phyloP scores from a whole-genome alignment of 2,797 vertebrate species.

The Pitangus sulphuratus region DNA sequence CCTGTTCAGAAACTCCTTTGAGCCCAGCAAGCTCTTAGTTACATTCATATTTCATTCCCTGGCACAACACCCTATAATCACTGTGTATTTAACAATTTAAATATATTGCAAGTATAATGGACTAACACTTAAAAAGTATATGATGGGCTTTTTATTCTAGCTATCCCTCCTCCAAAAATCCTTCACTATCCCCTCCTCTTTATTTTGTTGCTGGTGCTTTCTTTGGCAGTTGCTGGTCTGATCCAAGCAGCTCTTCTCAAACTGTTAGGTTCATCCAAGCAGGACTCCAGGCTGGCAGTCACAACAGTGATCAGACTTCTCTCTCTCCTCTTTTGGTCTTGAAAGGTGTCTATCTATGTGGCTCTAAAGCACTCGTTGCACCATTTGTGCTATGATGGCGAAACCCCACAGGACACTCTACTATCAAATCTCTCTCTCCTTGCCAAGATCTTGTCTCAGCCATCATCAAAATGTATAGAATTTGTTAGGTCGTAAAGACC shows the following conservation, averaged over 20 bases:
- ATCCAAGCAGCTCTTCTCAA: neutral
- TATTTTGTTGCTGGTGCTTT: neutral
- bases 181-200: neutral
- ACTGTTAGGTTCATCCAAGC: neutral
- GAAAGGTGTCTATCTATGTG: rapidly evolving
- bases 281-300: neutral
- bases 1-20: neutral
- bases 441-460: neutral
- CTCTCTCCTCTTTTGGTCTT: neutral
- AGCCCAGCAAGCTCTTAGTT: neutral
- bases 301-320: neutral
- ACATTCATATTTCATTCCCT: neutral
- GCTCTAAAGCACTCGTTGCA: neutral
- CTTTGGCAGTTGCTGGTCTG: neutral
- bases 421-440: neutral
- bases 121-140: neutral
- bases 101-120: neutral
- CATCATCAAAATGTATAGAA: neutral
- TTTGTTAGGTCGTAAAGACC: neutral
- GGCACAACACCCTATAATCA: neutral
- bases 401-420: neutral
- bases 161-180: neutral
- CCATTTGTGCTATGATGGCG: neutral
- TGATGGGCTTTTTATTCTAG: neutral
- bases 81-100: neutral